Conservation (phyloP, 2,797 vertebrate genomes). For the Simalia tracyae region DNA sequence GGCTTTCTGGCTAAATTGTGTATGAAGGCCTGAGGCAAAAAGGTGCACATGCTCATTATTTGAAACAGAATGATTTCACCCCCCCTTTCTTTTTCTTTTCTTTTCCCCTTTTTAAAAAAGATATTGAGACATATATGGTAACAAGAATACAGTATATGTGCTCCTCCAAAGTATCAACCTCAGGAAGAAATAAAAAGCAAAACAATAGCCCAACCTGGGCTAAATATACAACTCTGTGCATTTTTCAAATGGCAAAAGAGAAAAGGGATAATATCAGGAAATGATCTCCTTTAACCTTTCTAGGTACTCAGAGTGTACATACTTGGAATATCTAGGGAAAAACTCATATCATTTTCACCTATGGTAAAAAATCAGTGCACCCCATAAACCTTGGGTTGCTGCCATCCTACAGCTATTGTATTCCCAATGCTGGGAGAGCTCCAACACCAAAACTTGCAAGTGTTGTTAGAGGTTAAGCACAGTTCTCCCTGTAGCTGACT, state of each 20-base stretch:
- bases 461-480: neutral
- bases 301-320: constrained; percentile 53
- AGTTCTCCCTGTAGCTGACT: neutral
- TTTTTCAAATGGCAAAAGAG: constrained; percentile 55
- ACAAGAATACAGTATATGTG: constrained; percentile 63
- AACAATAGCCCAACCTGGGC: constrained; percentile 24
- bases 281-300: constrained; percentile 66
- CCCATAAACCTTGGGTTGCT: neutral
- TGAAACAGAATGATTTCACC: constrained; percentile 88
- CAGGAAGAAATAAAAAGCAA: constrained; percentile 37
- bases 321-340: neutral
- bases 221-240: constrained; percentile 50
- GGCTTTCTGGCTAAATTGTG: constrained; percentile 99
- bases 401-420: neutral
- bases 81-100: constrained; percentile 33
- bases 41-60: constrained; percentile 99
- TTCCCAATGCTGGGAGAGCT: neutral
- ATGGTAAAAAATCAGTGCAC: neutral
- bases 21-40: constrained; percentile 98
- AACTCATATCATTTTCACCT: neutral
- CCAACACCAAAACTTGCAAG: neutral
- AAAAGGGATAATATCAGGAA: constrained; percentile 49
- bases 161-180: constrained; percentile 61
- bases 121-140: constrained; percentile 78
- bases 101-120: constrained; percentile 45